Evolutionary conservation across 1,140 invertebrate species (phyloP).

Genomic region (Plectus sambesii): DNA sequence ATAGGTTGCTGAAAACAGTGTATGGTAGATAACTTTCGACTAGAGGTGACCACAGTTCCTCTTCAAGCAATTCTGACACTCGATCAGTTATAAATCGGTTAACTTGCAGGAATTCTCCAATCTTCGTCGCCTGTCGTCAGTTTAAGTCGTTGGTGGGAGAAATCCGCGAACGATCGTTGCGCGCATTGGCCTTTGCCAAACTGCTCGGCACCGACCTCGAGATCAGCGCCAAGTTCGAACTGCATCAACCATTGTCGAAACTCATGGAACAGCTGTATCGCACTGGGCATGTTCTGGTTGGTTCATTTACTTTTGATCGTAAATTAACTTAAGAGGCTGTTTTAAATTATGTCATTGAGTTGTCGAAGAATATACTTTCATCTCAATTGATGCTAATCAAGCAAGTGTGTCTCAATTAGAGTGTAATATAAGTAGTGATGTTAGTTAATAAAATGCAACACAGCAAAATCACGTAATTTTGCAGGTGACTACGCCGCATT

Average conservation of each 20-base stretch:
- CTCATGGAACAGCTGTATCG: conserved; percentile 47
- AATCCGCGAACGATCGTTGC: conserved; percentile 64
- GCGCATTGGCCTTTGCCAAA: conserved; percentile 65
- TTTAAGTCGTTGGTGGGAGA: conserved; percentile 65
- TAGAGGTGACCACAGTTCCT: too few relatives aligned
- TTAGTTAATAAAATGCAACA: too few relatives aligned
- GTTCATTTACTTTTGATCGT: too few relatives aligned
- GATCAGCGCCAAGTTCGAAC: conserved; percentile 51
- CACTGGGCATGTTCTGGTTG: too few relatives aligned
- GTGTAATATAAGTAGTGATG: too few relatives aligned
- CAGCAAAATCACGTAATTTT: too few relatives aligned
- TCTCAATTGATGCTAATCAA: neutral
- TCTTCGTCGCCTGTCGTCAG: conserved; percentile 62
- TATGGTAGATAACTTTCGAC: too few relatives aligned
- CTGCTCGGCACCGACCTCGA: conserved; percentile 61
- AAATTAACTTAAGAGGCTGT: too few relatives aligned
- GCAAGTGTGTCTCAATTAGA: neutral
- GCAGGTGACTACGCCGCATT: conserved; percentile 44
- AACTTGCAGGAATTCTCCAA: conserved; percentile 15
- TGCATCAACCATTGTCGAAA: conserved; percentile 39
- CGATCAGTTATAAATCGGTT: neutral
- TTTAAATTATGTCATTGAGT: conserved; percentile 45
- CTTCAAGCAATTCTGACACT: neutral
- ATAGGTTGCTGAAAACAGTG: too few relatives aligned
- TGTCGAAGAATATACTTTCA: conserved; percentile 2